A percentile compares a stretch with the other conserved stretches of the same genome.
Conservation (phyloP, 2,888 invertebrate genomes). For the Adelphocoris suturalis region DNA sequence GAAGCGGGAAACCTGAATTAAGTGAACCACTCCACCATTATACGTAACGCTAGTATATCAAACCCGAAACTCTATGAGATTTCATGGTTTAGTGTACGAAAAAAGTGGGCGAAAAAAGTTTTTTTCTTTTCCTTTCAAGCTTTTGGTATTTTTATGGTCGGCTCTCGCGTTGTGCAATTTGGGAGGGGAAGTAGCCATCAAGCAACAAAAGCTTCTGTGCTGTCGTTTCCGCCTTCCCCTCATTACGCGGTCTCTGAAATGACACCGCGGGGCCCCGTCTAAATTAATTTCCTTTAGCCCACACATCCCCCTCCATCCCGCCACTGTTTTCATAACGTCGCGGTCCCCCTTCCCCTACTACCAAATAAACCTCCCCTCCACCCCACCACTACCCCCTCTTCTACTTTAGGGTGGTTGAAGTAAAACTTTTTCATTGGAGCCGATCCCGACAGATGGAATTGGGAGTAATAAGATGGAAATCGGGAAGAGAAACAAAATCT, state of each 20-base stretch:
- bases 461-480: no score
- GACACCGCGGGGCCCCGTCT: background rate
- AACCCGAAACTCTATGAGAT: conserved; percentile 38
- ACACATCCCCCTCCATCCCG: background rate
- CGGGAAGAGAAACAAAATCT: no score
- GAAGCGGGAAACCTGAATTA: background rate
- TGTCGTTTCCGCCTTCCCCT: conserved; percentile 8
- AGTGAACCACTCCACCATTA: conserved; percentile 52
- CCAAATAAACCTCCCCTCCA: no score
- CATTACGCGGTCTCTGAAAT: conserved; percentile 7
- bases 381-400: no score
- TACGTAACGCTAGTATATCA: conserved; percentile 34
- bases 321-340: background rate
- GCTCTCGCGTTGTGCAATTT: background rate
- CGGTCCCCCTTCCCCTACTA: background rate
- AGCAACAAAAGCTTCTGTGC: background rate
- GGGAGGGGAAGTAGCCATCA: background rate
- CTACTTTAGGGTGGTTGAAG: background rate
- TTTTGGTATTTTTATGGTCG: background rate
- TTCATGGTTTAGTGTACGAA: conserved; percentile 3
- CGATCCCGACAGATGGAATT: background rate
- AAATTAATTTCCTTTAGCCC: conserved; percentile 15
- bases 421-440: background rate
- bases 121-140: background rate
- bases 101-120: background rate